Evolutionary conservation across 2,888 invertebrate genomes (phyloP), one percentile per base, ranked within the genome.

Genomic region (Campoplex capitator): DNA sequence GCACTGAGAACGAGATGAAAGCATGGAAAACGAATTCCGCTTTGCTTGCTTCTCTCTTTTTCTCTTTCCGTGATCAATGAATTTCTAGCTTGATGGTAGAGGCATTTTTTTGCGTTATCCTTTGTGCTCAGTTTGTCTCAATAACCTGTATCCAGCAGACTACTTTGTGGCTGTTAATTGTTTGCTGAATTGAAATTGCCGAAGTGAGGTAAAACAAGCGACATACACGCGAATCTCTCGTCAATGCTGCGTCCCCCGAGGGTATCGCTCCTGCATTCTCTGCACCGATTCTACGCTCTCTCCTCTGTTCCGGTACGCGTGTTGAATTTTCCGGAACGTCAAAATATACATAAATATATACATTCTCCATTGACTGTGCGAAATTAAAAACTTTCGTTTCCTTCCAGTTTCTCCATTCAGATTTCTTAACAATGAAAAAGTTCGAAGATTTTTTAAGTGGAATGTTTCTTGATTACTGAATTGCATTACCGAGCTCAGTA

Each of bases 151-250:
- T 45, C n/a, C n/a, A 35, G 42, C 54, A 13, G 2, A 54, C 48
- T 75, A 75, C 65, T 79, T 83, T 86, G 75, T 56, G 28, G 18
- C 56, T 68, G 78, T 78, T 71, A 83, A 68, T 79, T 58, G 74
- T 78, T 74, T 13, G 78, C 2, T 51, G 67, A 80, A 80, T 83
- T 80, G 73, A 83, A 83, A 56, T 76, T 54, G 45, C 45, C 70
- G 32, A 54, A 56, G 62, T 45, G 28, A 54, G 42, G 68, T 79
- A 28, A 74, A 73, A 73, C 45, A 38, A 58, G 76, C 62, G 58
- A 79, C 48, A n/a, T 35, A 62, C 23, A 9, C 32, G 16, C 32
- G 62, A 51, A 62, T 80, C 35, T 11, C 48, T 79, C n/a, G 8
- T 62, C 13, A 16, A 62, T 38, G 48, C 68, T 48, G 18, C 23